Evolutionary conservation across 2,113 vertebrate genomes (phyloP).

Genomic region (Nannospalax galili): DNA sequence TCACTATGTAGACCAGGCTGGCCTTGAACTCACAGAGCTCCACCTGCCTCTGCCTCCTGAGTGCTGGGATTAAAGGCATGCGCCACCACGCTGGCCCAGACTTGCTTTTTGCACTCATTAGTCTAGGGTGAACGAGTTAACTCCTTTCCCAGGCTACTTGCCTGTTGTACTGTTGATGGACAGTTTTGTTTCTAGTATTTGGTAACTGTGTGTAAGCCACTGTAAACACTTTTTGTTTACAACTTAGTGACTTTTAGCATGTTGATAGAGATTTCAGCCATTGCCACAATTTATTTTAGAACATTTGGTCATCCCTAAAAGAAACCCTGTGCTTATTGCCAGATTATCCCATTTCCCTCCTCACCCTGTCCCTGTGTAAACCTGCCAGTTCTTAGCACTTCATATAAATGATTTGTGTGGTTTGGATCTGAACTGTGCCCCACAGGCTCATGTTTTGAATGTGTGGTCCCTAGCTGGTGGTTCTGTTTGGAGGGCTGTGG

Average conservation of each 20-base stretch:
- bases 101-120: background rate
- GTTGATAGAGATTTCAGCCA: background rate
- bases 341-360: background rate
- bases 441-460: background rate
- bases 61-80: no score
- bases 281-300: background rate
- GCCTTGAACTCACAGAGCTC: no score
- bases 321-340: background rate
- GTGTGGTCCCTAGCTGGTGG: background rate
- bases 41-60: no score
- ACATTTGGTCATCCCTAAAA: background rate
- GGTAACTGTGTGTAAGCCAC: conserved; percentile 4
- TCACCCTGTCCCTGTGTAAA: background rate
- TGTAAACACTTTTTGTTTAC: background rate
- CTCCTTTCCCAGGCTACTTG: background rate
- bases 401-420: background rate
- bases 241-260: background rate
- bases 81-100: no score
- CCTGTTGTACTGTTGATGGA: background rate
- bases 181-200: background rate
- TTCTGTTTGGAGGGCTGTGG: background rate
- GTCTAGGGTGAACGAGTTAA: background rate
- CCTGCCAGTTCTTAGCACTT: background rate
- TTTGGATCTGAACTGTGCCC: background rate
- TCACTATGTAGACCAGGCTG: no score